Conservation (phyloP, 2,797 vertebrate species). For the Nannoperca australis region DNA sequence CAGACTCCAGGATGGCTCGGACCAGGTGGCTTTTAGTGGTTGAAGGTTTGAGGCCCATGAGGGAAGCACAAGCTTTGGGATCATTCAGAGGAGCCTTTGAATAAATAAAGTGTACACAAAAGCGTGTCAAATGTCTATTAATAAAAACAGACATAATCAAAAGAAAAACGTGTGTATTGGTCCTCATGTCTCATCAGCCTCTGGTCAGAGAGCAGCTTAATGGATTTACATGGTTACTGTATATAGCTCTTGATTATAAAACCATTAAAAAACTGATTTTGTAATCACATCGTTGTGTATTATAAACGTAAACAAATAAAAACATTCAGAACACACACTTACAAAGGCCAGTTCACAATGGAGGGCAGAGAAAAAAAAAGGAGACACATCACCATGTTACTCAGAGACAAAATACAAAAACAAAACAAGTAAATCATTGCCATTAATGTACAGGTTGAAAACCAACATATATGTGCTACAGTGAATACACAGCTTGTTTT, state of each 20-base stretch:
- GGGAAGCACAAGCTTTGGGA: conserved; percentile 91
- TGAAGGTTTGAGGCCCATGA: conserved; percentile 94
- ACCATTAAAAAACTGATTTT: neutral
- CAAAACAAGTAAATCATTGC: conserved; percentile 11
- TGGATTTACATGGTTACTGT: neutral
- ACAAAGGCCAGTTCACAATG: conserved; percentile 67
- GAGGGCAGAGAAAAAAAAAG: conserved; percentile 67
- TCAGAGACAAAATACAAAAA: conserved; percentile 23
- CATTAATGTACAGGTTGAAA: neutral
- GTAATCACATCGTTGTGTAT: neutral
- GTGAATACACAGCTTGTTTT: neutral
- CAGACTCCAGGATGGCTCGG: conserved; percentile 94
- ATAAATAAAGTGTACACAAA: conserved; percentile 9
- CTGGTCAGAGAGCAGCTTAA: neutral
- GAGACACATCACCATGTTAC: conserved; percentile 63
- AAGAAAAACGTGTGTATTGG: neutral
- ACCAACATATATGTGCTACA: neutral
- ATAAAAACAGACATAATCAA: neutral
- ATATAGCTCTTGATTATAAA: neutral
- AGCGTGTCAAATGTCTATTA: neutral
- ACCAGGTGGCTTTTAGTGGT: conserved; percentile 93
- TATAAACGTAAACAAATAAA: neutral
- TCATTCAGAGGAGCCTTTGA: conserved; percentile 92
- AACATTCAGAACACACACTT: conserved; percentile 66
- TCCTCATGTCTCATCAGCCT: neutral